Percentiles rank a stretch among this genome's conserved stretches.
phyloP scores from a whole-genome alignment of 1,140 invertebrate species.

The Onthophagus taurus region DNA sequence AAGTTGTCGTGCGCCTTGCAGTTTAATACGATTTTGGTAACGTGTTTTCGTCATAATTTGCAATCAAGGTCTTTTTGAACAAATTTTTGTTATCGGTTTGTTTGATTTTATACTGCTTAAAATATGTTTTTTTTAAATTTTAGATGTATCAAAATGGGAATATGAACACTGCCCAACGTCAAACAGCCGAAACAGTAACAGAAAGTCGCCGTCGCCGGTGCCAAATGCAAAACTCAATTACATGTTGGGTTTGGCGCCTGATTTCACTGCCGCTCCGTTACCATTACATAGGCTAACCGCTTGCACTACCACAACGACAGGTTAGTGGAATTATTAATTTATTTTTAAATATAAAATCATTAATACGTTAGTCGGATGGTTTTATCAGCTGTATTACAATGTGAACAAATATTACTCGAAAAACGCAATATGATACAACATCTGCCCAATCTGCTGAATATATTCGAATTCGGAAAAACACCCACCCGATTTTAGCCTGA shows the following conservation, averaged over 20 bases:
- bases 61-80: no score
- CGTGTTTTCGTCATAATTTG: no score
- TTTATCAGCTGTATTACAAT: neutral
- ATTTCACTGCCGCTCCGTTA: conserved; percentile 25
- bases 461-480: no score
- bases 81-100: no score
- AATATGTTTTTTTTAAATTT: conserved; percentile 25
- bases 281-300: conserved; percentile 35
- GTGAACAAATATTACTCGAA: no score
- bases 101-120: no score
- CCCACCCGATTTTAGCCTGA: no score
- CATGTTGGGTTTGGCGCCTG: conserved; percentile 21
- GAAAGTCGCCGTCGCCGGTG: conserved; percentile 24
- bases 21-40: no score
- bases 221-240: conserved; percentile 23
- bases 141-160: conserved; percentile 12
- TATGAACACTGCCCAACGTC: conserved; percentile 18
- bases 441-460: no score
- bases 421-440: no score
- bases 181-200: conserved; percentile 23
- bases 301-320: conserved; percentile 36
- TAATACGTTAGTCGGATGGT: neutral
- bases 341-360: neutral
- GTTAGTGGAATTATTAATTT: conserved; percentile 22
- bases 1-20: no score